Evolutionary conservation across 2,113 vertebrate genomes (phyloP).

Genomic region (Jacana jacana): DNA sequence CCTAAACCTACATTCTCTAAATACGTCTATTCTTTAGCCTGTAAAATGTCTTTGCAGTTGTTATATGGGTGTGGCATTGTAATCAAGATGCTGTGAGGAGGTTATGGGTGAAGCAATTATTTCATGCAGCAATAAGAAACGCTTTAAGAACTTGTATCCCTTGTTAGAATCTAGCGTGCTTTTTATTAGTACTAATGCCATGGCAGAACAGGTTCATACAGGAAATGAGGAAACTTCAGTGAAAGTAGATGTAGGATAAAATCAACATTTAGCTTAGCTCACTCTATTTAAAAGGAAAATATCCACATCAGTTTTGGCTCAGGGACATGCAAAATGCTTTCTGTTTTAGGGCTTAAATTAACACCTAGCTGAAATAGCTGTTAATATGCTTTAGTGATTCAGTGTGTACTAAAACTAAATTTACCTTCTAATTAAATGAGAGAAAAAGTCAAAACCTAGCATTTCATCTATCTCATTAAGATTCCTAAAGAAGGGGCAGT

Average conservation of each 20-base stretch:
- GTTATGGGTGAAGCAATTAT: background rate
- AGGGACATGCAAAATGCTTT: background rate
- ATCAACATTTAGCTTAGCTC: background rate
- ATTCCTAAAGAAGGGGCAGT: background rate
- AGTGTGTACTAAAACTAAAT: background rate
- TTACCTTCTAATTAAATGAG: background rate
- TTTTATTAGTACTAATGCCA: background rate
- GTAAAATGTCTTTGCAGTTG: background rate
- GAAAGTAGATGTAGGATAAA: conserved; percentile 25
- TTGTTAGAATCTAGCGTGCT: background rate
- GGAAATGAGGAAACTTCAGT: conserved; percentile 33
- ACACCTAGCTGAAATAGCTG: background rate
- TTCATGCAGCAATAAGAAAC: background rate
- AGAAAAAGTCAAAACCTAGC: background rate
- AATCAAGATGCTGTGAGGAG: background rate
- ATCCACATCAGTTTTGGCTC: background rate
- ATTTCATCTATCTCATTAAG: background rate
- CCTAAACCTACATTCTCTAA: background rate
- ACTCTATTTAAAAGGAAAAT: background rate
- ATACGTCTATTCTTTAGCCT: background rate
- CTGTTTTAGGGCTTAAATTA: background rate
- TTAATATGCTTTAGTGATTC: background rate
- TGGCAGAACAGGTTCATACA: conserved; percentile 28
- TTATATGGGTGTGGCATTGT: background rate
- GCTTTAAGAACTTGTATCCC: background rate